Base-by-base conservation (phyloP, 1,140 invertebrate genomes). In the Cydia pomonella region DNA sequence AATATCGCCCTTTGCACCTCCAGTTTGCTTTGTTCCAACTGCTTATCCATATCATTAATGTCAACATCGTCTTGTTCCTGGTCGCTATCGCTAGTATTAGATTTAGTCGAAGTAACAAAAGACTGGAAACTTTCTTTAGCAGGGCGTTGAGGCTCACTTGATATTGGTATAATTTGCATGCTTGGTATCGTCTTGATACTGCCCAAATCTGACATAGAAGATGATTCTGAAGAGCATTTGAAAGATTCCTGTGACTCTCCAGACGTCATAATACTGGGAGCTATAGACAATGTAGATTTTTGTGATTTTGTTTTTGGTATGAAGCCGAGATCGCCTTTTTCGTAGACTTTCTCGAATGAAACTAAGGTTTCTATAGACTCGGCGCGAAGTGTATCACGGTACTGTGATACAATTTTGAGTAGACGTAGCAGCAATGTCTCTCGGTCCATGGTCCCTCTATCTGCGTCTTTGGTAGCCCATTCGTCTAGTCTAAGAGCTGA, bases 271-370 rank as follows among this genome's bases (percentile, higher is more conserved):
- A 59, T 23, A 9, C 53, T 59, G n/a, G 53, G 18, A 53, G 76
- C 73, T 27, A 78, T 53, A 50, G 82, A 80, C 71, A 76, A 41
- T 13, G 77, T 66, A 1, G 85, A 82, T 72, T 85, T 87, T 76
- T 88, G 88, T 21, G 76, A 53, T 13, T 21, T n/a, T 66, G 82
- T 75, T 82, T 93, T 93, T 4, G 93, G 94, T 23, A 94, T 88
- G 76, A 94, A 94, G 9, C 94, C 94, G 64, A 95, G 90, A 80
- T 95, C 94, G 50, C 95, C 94, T 72, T 94, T 93, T 72, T 93
- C 90, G 75, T 94, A 95, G 79, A 92, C 77, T 80, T 85, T 84
- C 5, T 83, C 82, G 38, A 92, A 80, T 5, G 92, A 93, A 33
- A 89, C 89, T 3, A 94, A 81, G 1, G 94, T 93, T 74, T 83